These are phyloP conservation scores for Cryptoprocta ferox DNA, from an alignment of 2,797 vertebrate genomes.

Conservation along the genomic window DNA sequence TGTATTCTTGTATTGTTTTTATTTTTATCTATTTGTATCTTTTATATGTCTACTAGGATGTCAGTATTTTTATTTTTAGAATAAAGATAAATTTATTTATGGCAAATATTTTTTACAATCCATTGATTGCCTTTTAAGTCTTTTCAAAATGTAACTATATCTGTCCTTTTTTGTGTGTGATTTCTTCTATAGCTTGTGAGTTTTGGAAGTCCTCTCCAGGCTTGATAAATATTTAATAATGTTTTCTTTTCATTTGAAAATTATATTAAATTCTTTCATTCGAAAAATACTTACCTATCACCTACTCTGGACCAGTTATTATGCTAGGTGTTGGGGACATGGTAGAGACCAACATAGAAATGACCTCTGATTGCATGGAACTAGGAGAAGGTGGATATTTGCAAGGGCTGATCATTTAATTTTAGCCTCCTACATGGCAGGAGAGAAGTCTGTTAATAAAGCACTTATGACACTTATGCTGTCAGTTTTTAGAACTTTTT, in stretches of 20 bases:
- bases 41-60: not conserved
- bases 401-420: not conserved
- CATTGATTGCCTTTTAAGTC: not conserved
- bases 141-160: not conserved
- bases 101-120: not conserved
- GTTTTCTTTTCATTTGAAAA: not conserved
- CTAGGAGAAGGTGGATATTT: not conserved
- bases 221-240: conserved; percentile 13
- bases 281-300: not conserved
- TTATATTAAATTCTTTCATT: not conserved
- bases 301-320: not conserved
- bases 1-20: not conserved
- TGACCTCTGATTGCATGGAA: not conserved
- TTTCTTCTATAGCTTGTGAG: not conserved
- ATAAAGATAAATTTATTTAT: conserved; percentile 41
- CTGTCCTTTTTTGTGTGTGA: not conserved
- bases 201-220: not conserved
- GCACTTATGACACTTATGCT: not conserved
- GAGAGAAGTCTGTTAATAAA: not conserved
- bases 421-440: not conserved
- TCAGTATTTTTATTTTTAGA: not conserved
- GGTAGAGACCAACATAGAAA: not conserved
- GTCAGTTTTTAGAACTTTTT: not conserved
- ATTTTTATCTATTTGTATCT: not conserved
- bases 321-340: not conserved